Evolutionary conservation across 2,797 vertebrate species (phyloP), one percentile per base, ranked within the genome.

Genomic region (Sebastes dallii): DNA sequence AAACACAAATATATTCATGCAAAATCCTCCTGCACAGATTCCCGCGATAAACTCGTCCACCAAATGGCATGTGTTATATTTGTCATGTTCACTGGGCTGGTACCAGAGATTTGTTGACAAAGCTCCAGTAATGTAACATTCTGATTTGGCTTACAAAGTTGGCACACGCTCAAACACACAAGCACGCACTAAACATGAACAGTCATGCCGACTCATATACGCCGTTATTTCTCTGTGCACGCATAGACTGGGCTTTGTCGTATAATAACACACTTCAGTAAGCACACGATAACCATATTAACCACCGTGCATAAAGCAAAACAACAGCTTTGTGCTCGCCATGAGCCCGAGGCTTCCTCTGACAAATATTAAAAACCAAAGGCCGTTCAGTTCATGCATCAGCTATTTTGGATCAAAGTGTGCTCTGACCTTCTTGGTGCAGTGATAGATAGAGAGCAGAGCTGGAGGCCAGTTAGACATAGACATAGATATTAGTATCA

Each of bases 371-470:
- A 78, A 78, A 83, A 82, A 82, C 80, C 60, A 83, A 80, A 81
- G 85, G 83, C 78, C 80, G 4, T 66, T 91, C 71, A 70, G 64
- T 71, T 89, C 77, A 88, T 39, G 88, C 85, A 25, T 90, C 88
- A 85, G 65, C 74, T 84, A n/a, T 55, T 90, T 80, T 69, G 71
- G 75, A 92, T 90, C 80, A 89, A 81, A 89, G 73, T 73, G 80
- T 42, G 83, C 73, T 55, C 72, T 89, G 92, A 92, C 88, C 89
- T 90, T 91, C 82, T 87, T 68, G 59, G 65, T 82, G 61, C 62
- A 14, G 64, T 69, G 77, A 78, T 81, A 83, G 79, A 90, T 64
- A n/a, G 70, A 70, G 71, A 64, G 12, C 64, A 20, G 67, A 0
- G 67, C 72, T 73, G 46, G 30, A 66, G 80, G 80, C 74, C 78